These are phyloP conservation scores for Himalopsyche tibetana DNA, from an alignment of 2,888 invertebrate genomes.

Conservation along the genomic window DNA sequence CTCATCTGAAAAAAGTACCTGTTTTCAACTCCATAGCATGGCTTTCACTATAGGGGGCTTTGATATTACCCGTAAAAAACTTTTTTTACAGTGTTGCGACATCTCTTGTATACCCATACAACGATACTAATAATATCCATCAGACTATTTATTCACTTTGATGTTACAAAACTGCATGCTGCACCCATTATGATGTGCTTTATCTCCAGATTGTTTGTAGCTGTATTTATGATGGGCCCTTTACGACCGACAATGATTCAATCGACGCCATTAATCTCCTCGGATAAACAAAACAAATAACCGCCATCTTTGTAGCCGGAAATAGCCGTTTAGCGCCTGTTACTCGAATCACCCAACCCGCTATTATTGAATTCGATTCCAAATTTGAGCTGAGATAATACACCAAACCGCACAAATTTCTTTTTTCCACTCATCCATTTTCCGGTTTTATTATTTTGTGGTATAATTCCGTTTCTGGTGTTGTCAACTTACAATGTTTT, in stretches of 20 bases:
- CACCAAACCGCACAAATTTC: background rate
- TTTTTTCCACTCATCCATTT: no score
- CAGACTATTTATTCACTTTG: background rate
- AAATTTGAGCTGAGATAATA: background rate
- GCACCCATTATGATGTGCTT: constrained; percentile 7
- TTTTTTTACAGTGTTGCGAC: no score
- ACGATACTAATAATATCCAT: background rate
- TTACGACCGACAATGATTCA: constrained; percentile 4
- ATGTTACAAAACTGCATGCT: background rate
- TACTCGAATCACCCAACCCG: background rate
- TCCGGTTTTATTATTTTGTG: no score
- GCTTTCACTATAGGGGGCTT: no score
- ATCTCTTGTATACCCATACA: no score
- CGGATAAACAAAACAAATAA: constrained; percentile 31
- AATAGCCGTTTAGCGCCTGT: constrained; percentile 2
- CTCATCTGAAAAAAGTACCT: no score
- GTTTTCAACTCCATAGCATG: no score
- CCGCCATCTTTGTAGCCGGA: constrained; percentile 13
- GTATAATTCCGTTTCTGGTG: no score
- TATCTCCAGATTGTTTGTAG: background rate
- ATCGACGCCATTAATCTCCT: constrained; percentile 6
- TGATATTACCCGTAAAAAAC: no score
- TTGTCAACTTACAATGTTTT: no score
- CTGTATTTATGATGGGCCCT: background rate
- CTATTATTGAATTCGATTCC: constrained; percentile 10